Conservation (phyloP, 2,113 vertebrate species). For the Prietella phreatophila region DNA sequence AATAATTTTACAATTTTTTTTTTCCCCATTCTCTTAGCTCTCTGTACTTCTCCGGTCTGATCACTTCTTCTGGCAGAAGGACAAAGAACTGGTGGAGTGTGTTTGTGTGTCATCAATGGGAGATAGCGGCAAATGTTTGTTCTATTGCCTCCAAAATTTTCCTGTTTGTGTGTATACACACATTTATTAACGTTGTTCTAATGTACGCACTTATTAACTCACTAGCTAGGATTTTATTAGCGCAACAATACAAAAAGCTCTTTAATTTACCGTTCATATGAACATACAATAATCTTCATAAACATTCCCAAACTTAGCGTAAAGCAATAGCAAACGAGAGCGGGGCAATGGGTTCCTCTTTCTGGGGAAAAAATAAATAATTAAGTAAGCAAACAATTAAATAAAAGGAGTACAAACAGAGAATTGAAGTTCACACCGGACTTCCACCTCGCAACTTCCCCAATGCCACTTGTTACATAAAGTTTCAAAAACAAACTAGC, state of each 20-base stretch:
- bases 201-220: neutral
- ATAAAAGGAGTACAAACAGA: neutral
- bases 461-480: too few relatives aligned
- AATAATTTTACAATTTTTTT: neutral
- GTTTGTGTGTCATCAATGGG: neutral
- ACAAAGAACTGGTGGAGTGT: neutral
- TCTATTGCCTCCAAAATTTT: neutral
- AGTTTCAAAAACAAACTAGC: neutral
- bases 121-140: neutral
- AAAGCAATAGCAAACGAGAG: neutral
- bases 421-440: neutral
- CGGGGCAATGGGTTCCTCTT: neutral
- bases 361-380: too few relatives aligned
- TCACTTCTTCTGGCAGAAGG: too few relatives aligned
- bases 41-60: too few relatives aligned
- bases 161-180: neutral
- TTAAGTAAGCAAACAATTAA: neutral
- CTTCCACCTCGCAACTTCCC: neutral
- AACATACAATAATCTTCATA: neutral
- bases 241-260: too few relatives aligned
- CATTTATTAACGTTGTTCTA: neutral
- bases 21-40: neutral
- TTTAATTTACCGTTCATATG: too few relatives aligned
- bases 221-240: too few relatives aligned
- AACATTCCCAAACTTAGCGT: neutral